phyloP scores from a whole-genome alignment of 2,888 invertebrate species.

The Unio delphinus region DNA sequence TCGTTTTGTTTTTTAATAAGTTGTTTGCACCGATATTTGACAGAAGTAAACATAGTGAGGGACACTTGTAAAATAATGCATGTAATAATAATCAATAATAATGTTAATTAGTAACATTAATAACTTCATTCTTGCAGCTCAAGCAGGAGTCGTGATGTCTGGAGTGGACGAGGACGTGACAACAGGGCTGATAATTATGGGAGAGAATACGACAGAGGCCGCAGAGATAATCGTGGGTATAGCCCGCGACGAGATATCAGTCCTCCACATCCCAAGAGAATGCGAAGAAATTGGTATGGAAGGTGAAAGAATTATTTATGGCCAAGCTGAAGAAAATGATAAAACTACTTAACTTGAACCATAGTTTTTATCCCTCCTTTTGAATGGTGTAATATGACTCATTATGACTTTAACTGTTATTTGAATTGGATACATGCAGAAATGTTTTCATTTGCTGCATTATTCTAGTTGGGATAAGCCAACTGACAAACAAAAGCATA shows the following conservation, averaged over 20 bases:
- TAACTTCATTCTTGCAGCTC: conserved; percentile 40
- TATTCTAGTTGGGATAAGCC: no score
- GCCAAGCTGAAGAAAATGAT: neutral
- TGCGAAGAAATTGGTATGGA: conserved; percentile 68
- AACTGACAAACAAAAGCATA: no score
- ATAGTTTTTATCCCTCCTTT: no score
- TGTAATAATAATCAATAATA: no score
- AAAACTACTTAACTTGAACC: neutral
- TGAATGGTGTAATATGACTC: no score
- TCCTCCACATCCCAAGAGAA: conserved; percentile 69
- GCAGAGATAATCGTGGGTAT: conserved; percentile 61
- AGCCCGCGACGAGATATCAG: conserved; percentile 67
- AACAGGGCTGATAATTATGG: conserved; percentile 54
- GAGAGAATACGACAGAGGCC: conserved; percentile 61
- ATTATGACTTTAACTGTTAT: no score
- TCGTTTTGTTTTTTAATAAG: neutral
- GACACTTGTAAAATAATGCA: neutral
- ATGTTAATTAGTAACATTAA: conserved; percentile 1
- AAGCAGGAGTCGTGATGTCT: conserved; percentile 55
- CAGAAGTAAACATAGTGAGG: conserved; percentile 9
- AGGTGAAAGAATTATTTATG: neutral
- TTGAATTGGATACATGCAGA: no score
- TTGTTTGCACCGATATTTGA: neutral
- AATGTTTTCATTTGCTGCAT: no score
- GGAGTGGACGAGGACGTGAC: conserved; percentile 43